phyloP scores from a whole-genome alignment of 1,140 invertebrate genomes.

The Drosophila nikananu region DNA sequence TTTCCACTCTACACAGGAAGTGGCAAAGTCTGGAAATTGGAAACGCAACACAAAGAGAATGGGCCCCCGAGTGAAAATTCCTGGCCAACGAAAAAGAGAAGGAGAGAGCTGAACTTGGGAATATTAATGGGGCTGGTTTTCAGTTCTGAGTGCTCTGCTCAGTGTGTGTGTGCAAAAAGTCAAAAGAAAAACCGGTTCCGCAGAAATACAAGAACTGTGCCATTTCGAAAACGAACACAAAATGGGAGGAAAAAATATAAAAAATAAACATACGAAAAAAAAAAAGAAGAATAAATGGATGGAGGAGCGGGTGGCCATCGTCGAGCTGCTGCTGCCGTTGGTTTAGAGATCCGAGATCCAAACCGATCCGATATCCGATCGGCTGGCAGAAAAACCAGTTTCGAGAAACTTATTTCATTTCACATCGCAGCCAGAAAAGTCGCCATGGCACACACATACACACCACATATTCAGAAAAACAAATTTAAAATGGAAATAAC shows the following conservation, averaged over 20 bases:
- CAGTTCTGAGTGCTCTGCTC: conserved; percentile 38
- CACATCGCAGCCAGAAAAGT: conserved; percentile 64
- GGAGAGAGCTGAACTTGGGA: conserved; percentile 35
- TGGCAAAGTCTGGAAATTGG: conserved; percentile 41
- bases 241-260: conserved; percentile 15
- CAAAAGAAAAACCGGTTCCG: conserved; percentile 80
- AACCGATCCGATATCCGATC: conserved; percentile 28
- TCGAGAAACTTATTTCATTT: conserved; percentile 71
- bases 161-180: conserved; percentile 55
- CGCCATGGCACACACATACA: conserved; percentile 34
- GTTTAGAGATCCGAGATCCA: conserved; percentile 41
- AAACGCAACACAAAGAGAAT: conserved; percentile 4
- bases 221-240: conserved; percentile 65
- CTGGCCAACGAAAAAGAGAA: conserved; percentile 12
- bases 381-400: conserved; percentile 80
- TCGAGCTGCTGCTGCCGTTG: conserved; percentile 19
- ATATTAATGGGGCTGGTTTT: conserved; percentile 45
- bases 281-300: conserved; percentile 5
- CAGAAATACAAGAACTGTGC: conserved; percentile 80
- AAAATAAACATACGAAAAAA: conserved; percentile 6
- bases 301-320: conserved; percentile 44
- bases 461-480: conserved; percentile 56
- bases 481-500: conserved; percentile 83
- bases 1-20: conserved; percentile 66
- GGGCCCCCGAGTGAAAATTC: conserved; percentile 45